These are phyloP conservation scores for Elaeidobius kamerunicus DNA, from an alignment of 2,888 invertebrate species.

Conservation along the genomic window DNA sequence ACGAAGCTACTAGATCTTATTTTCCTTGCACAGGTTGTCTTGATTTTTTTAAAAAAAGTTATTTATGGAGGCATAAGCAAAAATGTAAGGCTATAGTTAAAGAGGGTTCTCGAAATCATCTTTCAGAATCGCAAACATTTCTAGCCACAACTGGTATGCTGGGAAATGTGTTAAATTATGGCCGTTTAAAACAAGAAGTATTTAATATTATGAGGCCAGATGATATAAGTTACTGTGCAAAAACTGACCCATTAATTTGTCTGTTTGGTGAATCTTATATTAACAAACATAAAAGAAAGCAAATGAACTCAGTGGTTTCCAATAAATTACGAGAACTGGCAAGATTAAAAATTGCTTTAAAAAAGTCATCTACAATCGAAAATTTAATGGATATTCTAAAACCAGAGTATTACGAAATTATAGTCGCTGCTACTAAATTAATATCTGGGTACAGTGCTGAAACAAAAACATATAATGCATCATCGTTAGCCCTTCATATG, in stretches of 20 bases:
- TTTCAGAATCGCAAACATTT: conserved; percentile 13
- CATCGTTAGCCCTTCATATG: conserved; percentile 29
- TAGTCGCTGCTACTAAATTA: conserved; percentile 30
- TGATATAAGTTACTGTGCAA: conserved; percentile 19
- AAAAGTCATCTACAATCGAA: conserved; percentile 20
- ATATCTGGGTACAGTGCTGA: conserved; percentile 24
- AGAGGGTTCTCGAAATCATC: background rate
- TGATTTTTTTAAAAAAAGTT: conserved; percentile 19
- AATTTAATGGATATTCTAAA: conserved; percentile 30
- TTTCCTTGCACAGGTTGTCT: conserved; percentile 13
- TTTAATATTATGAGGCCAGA: conserved; percentile 17
- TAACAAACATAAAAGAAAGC: conserved; percentile 23
- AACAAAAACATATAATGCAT: conserved; percentile 18
- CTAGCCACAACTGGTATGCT: background rate
- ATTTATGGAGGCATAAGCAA: conserved; percentile 20
- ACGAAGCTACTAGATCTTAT: conserved; percentile 11
- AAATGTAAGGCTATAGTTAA: conserved; percentile 4
- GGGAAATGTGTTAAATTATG: background rate
- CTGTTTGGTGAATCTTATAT: conserved; percentile 16
- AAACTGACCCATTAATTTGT: conserved; percentile 17
- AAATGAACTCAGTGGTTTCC: conserved; percentile 31
- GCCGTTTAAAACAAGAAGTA: conserved; percentile 28
- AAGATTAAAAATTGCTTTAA: conserved; percentile 8
- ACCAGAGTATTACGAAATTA: conserved; percentile 30
- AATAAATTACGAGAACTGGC: conserved; percentile 33